These are phyloP conservation scores for Microplitis manilae DNA, from an alignment of 2,888 invertebrate species.

Conservation along the genomic window DNA sequence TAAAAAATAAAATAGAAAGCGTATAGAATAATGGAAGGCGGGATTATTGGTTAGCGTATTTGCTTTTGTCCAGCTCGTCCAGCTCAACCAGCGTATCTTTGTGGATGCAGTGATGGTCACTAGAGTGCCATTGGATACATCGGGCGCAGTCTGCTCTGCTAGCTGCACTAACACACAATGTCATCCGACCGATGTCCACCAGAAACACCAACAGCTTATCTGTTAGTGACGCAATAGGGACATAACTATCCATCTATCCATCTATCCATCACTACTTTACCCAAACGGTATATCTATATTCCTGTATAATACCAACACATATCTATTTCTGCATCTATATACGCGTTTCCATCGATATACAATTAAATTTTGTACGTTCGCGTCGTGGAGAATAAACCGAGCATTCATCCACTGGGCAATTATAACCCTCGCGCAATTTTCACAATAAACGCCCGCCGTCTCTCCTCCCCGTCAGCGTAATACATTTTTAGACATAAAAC, in stretches of 20 bases:
- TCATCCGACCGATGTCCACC: slow-evolving; percentile 20
- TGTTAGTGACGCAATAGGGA: slow-evolving; percentile 50
- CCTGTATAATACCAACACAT: background rate
- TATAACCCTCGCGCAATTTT: slow-evolving; percentile 1
- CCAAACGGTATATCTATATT: background rate
- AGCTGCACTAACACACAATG: slow-evolving; percentile 13
- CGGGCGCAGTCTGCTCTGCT: slow-evolving; percentile 21
- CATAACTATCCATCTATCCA: slow-evolving; percentile 48
- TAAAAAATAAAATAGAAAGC: slow-evolving; percentile 37
- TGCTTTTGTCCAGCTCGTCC: slow-evolving; percentile 30
- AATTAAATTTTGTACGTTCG: slow-evolving; percentile 38
- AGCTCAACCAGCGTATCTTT: slow-evolving; percentile 35
- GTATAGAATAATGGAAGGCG: slow-evolving; percentile 29
- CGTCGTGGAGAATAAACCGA: slow-evolving; percentile 15
- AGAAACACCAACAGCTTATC: slow-evolving; percentile 47
- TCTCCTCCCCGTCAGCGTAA: background rate
- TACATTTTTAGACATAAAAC: background rate
- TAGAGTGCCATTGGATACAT: slow-evolving; percentile 14
- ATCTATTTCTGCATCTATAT: background rate
- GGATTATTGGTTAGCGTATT: slow-evolving; percentile 32
- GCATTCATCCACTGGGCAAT: slow-evolving; percentile 27
- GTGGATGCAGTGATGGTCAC: slow-evolving; percentile 33
- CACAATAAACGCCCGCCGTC: background rate
- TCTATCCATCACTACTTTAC: background rate
- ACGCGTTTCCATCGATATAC: slow-evolving; percentile 34